phyloP scores from a whole-genome alignment of 2,888 invertebrate species.

The Gastrophysa polygoni region DNA sequence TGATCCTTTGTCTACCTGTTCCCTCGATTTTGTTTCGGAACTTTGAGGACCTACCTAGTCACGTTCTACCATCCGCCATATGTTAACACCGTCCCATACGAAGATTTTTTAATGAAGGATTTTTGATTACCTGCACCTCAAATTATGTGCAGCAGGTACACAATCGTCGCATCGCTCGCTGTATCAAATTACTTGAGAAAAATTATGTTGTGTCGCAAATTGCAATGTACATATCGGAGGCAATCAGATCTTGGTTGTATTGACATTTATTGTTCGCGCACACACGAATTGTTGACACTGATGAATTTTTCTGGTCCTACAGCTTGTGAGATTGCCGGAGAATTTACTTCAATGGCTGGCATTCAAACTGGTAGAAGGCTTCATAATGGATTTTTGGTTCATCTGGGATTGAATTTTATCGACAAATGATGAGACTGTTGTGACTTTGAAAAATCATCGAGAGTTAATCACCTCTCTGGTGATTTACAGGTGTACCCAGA shows the following conservation, averaged over 20 bases:
- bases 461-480: too few species aligned
- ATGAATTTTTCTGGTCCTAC: not conserved
- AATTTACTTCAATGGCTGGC: not conserved
- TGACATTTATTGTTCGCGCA: slow-evolving; percentile 55
- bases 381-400: too few species aligned
- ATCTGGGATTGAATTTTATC: too few species aligned
- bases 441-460: too few species aligned
- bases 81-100: slow-evolving; percentile 32
- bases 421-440: too few species aligned
- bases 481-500: too few species aligned
- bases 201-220: not conserved
- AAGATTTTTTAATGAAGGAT: slow-evolving; percentile 24
- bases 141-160: slow-evolving; percentile 25
- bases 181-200: slow-evolving; percentile 35
- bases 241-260: slow-evolving; percentile 46
- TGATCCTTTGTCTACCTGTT: not conserved
- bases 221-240: not conserved
- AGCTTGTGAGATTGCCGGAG: not conserved
- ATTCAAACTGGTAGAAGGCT: not conserved
- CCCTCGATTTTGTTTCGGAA: not conserved
- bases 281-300: slow-evolving; percentile 54
- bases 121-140: slow-evolving; percentile 27
- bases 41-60: slow-evolving; percentile 3
- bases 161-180: slow-evolving; percentile 15
- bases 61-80: slow-evolving; percentile 32